phyloP scores from a whole-genome alignment of 2,888 invertebrate genomes.

The Xylota sylvarum region DNA sequence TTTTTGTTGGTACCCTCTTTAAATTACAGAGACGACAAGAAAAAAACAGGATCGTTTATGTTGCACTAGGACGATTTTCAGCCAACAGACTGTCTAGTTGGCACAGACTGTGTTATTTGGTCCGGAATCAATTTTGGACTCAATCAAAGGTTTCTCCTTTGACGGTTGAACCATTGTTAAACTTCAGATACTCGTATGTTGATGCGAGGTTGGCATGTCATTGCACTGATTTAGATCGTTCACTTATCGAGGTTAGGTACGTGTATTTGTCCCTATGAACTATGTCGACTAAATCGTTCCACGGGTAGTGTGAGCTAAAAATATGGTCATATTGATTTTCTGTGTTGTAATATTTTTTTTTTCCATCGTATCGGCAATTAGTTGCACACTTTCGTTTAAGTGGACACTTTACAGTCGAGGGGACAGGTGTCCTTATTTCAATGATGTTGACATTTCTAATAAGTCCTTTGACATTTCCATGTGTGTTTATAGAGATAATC shows the following conservation, averaged over 20 bases:
- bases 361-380: conserved; percentile 53
- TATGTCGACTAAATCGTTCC: conserved; percentile 11
- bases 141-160: conserved; percentile 1
- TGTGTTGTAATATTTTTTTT: background rate
- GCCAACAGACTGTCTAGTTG: conserved; percentile 46
- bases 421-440: conserved; percentile 46
- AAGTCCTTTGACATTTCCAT: conserved; percentile 60
- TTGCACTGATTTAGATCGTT: conserved; percentile 48
- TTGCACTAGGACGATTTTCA: background rate
- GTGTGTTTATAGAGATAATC: conserved; percentile 42
- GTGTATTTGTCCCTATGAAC: conserved; percentile 46
- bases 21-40: conserved; percentile 33
- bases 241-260: conserved; percentile 61
- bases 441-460: conserved; percentile 68
- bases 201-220: conserved; percentile 3
- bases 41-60: conserved; percentile 32
- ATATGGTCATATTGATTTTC: conserved; percentile 63
- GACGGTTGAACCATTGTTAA: background rate
- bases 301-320: background rate
- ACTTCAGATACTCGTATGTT: background rate
- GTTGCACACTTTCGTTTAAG: conserved; percentile 56
- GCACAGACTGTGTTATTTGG: conserved; percentile 28
- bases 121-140: conserved; percentile 33
- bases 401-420: conserved; percentile 49
- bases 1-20: conserved; percentile 29